Evolutionary conservation across 2,113 vertebrate genomes (phyloP), one percentile per base, ranked within the genome.

Genomic region (Ictidomys tridecemlineatus): DNA sequence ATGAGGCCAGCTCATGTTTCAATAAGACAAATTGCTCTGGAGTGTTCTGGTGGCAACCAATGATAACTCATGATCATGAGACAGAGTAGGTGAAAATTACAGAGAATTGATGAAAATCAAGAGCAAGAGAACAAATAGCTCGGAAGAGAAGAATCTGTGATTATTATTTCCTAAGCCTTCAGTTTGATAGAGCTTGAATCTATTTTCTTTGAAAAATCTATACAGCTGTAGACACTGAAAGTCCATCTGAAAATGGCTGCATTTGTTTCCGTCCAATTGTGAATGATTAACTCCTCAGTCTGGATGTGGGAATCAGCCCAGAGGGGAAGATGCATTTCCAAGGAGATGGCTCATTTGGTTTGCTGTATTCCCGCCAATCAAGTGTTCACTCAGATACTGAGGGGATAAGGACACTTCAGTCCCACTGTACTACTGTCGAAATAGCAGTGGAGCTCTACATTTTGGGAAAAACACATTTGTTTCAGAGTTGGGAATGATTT

Each of bases 41-140:
- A 99, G 99, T 98, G 98, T 99, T 99, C 98, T 98, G 74, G 97
- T 98, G 98, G 98, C 99, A 99, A 99, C 99, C 99, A 99, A 99
- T 99, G 99, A 99, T 99, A 99, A 99, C 99, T 99, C 99, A 99
- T 99, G 99, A 99, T 99, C 99, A 99, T 98, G 99, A 99, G 99
- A 99, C 99, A 99, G 99, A 99, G 99, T 98, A 99, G 90, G 97
- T 93, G 92, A 96, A 97, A 98, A 98, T 99, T 99, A 99, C 99
- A 99, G 99, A 98, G 99, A 99, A 99, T 99, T 99, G 99, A 99
- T 99, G 98, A 99, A 99, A 99, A 99, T 99, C 98, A 98, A 98
- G 99, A 99, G 99, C 99, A 99, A 99, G 99, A 99, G 99, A 98
- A 99, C 99, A 99, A 98, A 98, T 97, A 98, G 98, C 98, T 99